phyloP scores from a whole-genome alignment of 1,140 invertebrate species.

The Myzus persicae region DNA sequence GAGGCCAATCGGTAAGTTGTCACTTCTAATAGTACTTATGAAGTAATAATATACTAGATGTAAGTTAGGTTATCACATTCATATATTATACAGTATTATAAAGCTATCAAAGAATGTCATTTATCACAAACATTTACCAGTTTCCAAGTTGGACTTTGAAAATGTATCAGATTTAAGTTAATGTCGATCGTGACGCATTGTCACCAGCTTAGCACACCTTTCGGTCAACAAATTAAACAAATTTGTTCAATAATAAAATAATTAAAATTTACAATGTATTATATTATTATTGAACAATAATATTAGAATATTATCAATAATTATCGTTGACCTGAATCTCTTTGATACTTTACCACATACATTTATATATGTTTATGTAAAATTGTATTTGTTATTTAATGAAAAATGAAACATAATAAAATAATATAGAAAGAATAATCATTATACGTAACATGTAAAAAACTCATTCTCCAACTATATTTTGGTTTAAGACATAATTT shows the following conservation, averaged over 20 bases:
- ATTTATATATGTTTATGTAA: background rate
- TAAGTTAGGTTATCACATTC: background rate
- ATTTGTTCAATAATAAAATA: background rate
- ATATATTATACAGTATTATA: background rate
- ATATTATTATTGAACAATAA: background rate
- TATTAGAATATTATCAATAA: background rate
- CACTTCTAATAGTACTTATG: background rate
- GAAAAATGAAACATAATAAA: background rate
- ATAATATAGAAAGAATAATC: background rate
- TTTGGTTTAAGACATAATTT: background rate
- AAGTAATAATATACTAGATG: background rate
- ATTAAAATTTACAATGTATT: background rate
- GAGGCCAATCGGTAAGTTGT: conserved; percentile 80
- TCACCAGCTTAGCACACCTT: background rate
- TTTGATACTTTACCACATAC: no score
- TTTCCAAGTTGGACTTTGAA: background rate
- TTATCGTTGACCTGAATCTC: no score
- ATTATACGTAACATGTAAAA: background rate
- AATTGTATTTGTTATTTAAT: background rate
- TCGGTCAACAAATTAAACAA: background rate
- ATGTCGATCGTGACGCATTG: background rate
- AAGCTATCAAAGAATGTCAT: background rate
- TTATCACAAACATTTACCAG: background rate
- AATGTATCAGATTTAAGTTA: background rate
- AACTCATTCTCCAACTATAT: background rate